Evolutionary conservation across 2,888 invertebrate genomes (phyloP).

Genomic region (Ectemnius lituratus): DNA sequence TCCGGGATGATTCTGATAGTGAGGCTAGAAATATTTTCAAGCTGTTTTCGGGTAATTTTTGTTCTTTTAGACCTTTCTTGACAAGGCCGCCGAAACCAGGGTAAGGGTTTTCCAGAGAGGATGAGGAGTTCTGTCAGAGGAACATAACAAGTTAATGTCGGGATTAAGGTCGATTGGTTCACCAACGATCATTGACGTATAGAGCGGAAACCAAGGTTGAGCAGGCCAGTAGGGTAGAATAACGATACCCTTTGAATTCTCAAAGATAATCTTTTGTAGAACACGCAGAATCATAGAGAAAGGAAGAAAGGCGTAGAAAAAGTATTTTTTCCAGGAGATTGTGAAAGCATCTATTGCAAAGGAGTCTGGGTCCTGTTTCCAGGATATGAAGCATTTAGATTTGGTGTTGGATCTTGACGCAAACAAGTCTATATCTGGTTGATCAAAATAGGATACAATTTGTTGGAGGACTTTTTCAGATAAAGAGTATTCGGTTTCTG

Average conservation of each 20-base stretch:
- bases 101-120: conserved; percentile 49
- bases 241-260: conserved; percentile 64
- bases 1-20: conserved; percentile 32
- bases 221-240: too few species aligned
- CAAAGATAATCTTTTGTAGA: conserved; percentile 63
- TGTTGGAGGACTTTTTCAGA: neutral
- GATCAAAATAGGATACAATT: neutral
- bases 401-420: conserved; percentile 10
- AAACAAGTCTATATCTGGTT: conserved; percentile 8
- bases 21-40: conserved; percentile 36
- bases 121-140: conserved; percentile 55
- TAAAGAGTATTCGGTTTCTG: conserved; percentile 14
- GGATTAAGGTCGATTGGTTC: conserved; percentile 53
- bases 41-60: conserved; percentile 33
- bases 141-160: conserved; percentile 46
- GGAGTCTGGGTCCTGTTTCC: conserved; percentile 1
- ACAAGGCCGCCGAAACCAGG: conserved; percentile 62
- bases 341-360: conserved; percentile 55
- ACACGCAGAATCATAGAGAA: conserved; percentile 60
- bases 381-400: conserved; percentile 10
- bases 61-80: conserved; percentile 47
- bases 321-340: conserved; percentile 23
- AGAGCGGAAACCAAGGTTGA: too few species aligned
- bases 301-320: conserved; percentile 64
- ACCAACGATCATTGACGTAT: conserved; percentile 20